These are phyloP conservation scores for Polymixis flavicincta DNA, from an alignment of 2,888 invertebrate genomes.

Conservation along the genomic window DNA sequence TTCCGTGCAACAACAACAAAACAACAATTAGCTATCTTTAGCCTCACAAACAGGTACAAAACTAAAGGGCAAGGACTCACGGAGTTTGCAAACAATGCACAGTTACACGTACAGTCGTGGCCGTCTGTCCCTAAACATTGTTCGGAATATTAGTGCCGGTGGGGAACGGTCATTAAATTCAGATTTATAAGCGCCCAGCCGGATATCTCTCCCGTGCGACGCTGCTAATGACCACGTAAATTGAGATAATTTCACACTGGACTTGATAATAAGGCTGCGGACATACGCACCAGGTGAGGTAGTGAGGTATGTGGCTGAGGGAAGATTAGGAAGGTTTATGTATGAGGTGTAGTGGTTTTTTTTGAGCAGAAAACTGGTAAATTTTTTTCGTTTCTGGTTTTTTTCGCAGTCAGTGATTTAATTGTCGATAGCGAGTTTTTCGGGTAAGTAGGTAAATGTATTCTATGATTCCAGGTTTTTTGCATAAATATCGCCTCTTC, in stretches of 20 bases:
- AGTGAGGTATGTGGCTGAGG: slow-evolving; percentile 6
- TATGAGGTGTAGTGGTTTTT: slow-evolving; percentile 4
- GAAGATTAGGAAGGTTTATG: slow-evolving; percentile 40
- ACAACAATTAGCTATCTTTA: slow-evolving; percentile 58
- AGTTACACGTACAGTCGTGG: slow-evolving; percentile 43
- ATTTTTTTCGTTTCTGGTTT: neutral
- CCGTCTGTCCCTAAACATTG: slow-evolving; percentile 80
- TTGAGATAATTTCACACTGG: slow-evolving; percentile 90
- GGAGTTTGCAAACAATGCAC: slow-evolving; percentile 57
- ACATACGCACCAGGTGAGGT: slow-evolving; percentile 59
- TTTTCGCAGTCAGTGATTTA: neutral
- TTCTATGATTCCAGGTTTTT: neutral
- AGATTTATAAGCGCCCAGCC: slow-evolving; percentile 87
- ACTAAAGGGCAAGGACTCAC: slow-evolving; percentile 57
- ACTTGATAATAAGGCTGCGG: slow-evolving; percentile 81
- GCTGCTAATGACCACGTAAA: slow-evolving; percentile 90
- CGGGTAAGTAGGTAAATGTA: neutral
- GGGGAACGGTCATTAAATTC: slow-evolving; percentile 87
- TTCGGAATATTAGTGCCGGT: slow-evolving; percentile 85
- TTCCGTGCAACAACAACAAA: slow-evolving; percentile 27
- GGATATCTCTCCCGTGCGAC: slow-evolving; percentile 90
- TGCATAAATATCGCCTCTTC: neutral
- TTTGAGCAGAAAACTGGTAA: neutral
- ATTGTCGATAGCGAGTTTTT: neutral
- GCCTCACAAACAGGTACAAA: slow-evolving; percentile 51